A percentile compares a stretch with the other conserved stretches of the same genome.
Conservation (phyloP, 2,113 vertebrate genomes). For the Microtus montanus region DNA sequence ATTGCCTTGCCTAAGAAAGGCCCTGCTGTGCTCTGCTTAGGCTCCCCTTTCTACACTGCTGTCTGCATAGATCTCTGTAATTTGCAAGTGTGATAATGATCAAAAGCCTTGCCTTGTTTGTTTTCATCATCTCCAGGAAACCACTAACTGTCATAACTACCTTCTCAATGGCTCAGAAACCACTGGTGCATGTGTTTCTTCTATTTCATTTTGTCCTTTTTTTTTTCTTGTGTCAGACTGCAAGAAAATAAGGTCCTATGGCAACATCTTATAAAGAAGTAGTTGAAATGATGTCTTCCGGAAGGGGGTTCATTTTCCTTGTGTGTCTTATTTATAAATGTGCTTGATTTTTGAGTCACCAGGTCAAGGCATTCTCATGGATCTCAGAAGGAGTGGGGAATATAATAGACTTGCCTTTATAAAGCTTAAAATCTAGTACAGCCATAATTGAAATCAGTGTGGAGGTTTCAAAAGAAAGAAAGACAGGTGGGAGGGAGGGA, state of each 20-base stretch:
- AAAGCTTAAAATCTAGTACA: background rate
- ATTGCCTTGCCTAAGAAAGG: background rate
- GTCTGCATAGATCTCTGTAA: background rate
- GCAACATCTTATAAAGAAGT: background rate
- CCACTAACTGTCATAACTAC: background rate
- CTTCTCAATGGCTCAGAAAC: slow-evolving; percentile 32
- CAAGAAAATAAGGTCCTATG: slow-evolving; percentile 17
- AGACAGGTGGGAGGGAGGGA: too few relatives aligned
- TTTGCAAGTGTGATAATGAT: background rate
- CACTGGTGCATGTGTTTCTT: background rate
- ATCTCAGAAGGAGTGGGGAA: background rate
- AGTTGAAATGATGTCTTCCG: background rate
- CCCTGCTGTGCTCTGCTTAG: background rate
- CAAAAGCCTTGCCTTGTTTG: background rate
- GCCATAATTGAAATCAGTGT: background rate
- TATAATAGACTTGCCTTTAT: background rate
- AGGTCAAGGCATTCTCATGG: background rate
- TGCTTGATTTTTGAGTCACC: slow-evolving; percentile 2
- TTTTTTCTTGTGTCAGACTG: background rate
- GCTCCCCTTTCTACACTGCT: background rate
- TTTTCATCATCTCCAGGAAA: background rate
- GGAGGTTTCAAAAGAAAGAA: background rate
- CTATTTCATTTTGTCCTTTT: background rate
- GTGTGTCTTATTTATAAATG: slow-evolving; percentile 11
- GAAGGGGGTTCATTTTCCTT: background rate